Evolutionary conservation across 2,113 vertebrate species (phyloP).

Genomic region (Proterorhinus semilunaris): DNA sequence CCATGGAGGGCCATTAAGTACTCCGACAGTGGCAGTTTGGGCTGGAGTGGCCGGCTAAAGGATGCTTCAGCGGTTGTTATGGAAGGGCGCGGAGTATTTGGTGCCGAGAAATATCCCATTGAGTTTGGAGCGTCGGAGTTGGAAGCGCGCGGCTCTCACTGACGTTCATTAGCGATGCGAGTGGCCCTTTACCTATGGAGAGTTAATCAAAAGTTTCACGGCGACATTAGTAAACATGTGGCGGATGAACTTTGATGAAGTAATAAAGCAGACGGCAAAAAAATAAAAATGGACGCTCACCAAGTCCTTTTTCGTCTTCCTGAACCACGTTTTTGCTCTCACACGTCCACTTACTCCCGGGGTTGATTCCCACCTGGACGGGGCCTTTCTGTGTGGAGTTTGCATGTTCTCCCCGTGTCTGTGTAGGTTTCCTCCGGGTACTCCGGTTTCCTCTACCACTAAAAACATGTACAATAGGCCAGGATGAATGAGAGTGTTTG

Average conservation of each 20-base stretch:
- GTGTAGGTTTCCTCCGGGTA: no score
- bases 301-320: no score
- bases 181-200: slow-evolving; percentile 5
- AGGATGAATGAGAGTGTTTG: no score
- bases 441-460: no score
- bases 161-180: slow-evolving; percentile 3
- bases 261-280: no score
- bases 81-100: slow-evolving; percentile 47
- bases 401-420: no score
- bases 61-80: slow-evolving; percentile 59
- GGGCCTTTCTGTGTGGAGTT: no score
- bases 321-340: no score
- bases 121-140: slow-evolving; percentile 33
- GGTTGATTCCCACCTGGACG: no score
- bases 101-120: slow-evolving; percentile 31
- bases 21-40: slow-evolving; percentile 57
- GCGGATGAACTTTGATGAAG: background rate
- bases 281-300: no score
- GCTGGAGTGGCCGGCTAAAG: slow-evolving; percentile 56
- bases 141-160: background rate
- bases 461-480: no score
- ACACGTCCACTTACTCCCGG: no score
- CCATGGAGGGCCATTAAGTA: slow-evolving; percentile 57
- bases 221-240: background rate
- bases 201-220: background rate